These are phyloP conservation scores for Nymphicus hollandicus DNA, from an alignment of 2,113 vertebrate genomes.

Conservation along the genomic window DNA sequence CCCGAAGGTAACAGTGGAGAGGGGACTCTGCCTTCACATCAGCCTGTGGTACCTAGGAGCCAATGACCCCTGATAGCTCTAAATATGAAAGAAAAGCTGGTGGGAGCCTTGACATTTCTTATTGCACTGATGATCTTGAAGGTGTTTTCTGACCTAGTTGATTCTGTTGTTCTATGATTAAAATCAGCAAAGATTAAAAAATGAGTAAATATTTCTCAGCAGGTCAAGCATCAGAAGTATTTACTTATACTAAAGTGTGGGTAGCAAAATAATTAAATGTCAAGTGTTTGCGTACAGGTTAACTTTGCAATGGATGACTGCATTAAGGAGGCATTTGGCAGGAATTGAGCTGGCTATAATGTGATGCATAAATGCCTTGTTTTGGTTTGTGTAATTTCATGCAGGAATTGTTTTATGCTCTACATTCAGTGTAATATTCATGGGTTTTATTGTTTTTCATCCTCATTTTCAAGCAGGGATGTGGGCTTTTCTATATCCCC, in stretches of 20 bases:
- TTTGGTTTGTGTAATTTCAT: background rate
- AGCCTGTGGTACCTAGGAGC: background rate
- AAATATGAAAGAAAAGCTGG: background rate
- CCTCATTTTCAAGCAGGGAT: background rate
- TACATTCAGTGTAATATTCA: background rate
- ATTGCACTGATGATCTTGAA: background rate
- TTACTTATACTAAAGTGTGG: background rate
- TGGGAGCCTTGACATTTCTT: background rate
- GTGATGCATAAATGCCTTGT: background rate
- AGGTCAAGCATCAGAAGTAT: background rate
- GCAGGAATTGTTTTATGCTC: background rate
- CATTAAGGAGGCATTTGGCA: background rate
- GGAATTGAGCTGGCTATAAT: background rate
- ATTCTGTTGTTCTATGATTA: background rate
- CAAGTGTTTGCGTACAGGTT: background rate
- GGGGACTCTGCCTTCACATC: background rate
- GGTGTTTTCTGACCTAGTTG: background rate
- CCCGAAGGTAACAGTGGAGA: background rate
- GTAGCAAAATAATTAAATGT: background rate
- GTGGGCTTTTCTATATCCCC: background rate
- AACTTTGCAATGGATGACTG: background rate
- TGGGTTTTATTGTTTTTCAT: background rate
- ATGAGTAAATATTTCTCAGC: background rate
- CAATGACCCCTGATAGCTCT: background rate
- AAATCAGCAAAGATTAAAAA: background rate